Percentiles rank a stretch among this genome's conserved stretches.
Evolutionary conservation across 2,888 invertebrate species (phyloP).

Genomic region (Campopleginae sp.): DNA sequence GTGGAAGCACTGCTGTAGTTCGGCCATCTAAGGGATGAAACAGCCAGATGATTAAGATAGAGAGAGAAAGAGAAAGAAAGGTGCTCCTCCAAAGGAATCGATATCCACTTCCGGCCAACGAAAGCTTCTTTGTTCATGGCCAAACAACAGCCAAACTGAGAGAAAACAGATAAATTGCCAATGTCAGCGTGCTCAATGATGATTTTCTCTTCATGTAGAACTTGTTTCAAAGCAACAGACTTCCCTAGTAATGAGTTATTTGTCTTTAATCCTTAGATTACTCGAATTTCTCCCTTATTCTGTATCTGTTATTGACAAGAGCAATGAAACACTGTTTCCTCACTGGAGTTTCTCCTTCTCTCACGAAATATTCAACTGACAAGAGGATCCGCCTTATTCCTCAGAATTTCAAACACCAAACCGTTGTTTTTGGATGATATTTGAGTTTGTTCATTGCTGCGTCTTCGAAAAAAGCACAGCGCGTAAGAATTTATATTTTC

Average conservation of each 20-base stretch:
- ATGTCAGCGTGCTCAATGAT: conserved; percentile 13
- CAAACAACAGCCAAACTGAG: conserved; percentile 36
- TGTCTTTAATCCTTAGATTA: neutral
- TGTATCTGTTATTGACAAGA: neutral
- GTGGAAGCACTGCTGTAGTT: conserved; percentile 23
- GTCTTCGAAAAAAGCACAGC: neutral
- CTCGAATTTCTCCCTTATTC: neutral
- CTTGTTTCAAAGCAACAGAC: conserved; percentile 4
- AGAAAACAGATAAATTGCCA: conserved; percentile 47
- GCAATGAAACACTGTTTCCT: neutral
- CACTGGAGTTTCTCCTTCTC: neutral
- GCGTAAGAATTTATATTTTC: neutral
- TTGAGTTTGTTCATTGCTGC: neutral
- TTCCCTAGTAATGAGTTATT: conserved; percentile 4
- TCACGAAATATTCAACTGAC: neutral
- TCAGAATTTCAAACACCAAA: neutral
- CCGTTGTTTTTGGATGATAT: neutral
- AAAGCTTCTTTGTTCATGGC: conserved; percentile 52
- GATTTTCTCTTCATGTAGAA: conserved; percentile 21
- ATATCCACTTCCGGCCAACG: conserved; percentile 58
- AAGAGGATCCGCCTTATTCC: neutral
- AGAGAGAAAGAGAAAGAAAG: conserved; percentile 20
- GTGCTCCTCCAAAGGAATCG: conserved; percentile 54
- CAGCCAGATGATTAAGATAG: conserved; percentile 41
- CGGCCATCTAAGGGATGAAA: conserved; percentile 35